Base-by-base conservation (phyloP, 2,888 invertebrate genomes). In the Phymatocera aterrima region DNA sequence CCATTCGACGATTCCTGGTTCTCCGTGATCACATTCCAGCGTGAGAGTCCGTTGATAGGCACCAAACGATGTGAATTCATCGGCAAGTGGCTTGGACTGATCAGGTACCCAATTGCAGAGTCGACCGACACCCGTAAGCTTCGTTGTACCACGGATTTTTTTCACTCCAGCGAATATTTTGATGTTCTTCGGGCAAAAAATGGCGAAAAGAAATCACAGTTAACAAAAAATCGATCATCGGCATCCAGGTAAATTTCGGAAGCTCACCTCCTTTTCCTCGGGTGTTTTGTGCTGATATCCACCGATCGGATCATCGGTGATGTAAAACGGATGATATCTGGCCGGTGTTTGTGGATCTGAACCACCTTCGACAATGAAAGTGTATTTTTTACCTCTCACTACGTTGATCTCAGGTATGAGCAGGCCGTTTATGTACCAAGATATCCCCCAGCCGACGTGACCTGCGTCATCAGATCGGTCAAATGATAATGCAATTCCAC, bases 341-440 rank as follows among this genome's bases (percentile, higher is more conserved):
- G 97, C 97, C 0, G 97, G 95, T 54, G 93, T 92, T 28, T 95
- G 94, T 0, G 96, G 93, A 90, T 98, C 94, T 54, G 93, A 91
- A 24, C 98, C 98, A 0, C 96, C 97, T 91, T 98, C 98, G 2
- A 95, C 94, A 43, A 97, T 95, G 89, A 98, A 97, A 0, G 96
- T 97, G 90, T 98, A 98, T 18, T 95, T 95, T 89, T 93, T 94
- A 6, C 97, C 97, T 74, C 97, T 93, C 0, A 98, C 96, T 54
- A 98, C 95, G 88, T 97, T 95, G 84, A 98, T 95, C 92, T 97
- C 98, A 0, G 98, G 98, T 83, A 98, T 97, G 18, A 98, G 92
- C 2, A 98, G 92, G 0, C 98, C 98, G 91, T 98, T 98, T 87
- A 98, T 97, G 92, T 97, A 98, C 97, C 97, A 98, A 0, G 96